Conservation (phyloP, 1,140 invertebrate species). For the Euwallacea similis region DNA sequence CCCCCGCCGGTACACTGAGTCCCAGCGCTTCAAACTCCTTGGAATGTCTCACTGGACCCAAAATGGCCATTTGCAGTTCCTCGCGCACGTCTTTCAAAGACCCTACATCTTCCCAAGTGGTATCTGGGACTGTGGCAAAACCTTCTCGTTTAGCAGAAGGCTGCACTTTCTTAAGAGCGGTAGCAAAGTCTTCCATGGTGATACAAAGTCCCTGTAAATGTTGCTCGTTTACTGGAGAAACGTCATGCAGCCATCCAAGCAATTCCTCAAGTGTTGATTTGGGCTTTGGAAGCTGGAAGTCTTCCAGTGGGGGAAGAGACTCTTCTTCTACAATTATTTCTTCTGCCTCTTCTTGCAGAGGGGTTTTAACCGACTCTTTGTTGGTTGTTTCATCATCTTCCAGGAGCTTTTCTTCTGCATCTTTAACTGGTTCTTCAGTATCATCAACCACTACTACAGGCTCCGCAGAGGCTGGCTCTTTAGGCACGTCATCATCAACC, state of each 20-base stretch:
- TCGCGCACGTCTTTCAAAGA: conserved; percentile 85
- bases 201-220: conserved; percentile 68
- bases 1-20: conserved; percentile 73
- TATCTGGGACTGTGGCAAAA: conserved; percentile 95
- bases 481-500: conserved; percentile 38
- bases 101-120: conserved; percentile 97
- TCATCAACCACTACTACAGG: conserved; percentile 46
- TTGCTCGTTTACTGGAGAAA: conserved; percentile 59
- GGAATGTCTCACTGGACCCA: conserved; percentile 88
- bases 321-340: conserved; percentile 35
- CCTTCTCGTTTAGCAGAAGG: conserved; percentile 97
- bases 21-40: conserved; percentile 78
- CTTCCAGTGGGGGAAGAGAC: conserved; percentile 28
- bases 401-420: not conserved
- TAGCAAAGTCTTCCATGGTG: conserved; percentile 72
- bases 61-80: conserved; percentile 86
- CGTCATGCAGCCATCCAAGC: conserved; percentile 61
- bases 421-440: conserved; percentile 14
- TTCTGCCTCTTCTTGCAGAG: conserved; percentile 21
- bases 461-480: conserved; percentile 23
- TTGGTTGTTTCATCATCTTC: not conserved
- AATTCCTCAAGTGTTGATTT: conserved; percentile 49
- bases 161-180: conserved; percentile 78
- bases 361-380: not conserved
- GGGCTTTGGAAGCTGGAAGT: conserved; percentile 34